phyloP scores from a whole-genome alignment of 2,113 vertebrate genomes.

The Cepphus grylle region DNA sequence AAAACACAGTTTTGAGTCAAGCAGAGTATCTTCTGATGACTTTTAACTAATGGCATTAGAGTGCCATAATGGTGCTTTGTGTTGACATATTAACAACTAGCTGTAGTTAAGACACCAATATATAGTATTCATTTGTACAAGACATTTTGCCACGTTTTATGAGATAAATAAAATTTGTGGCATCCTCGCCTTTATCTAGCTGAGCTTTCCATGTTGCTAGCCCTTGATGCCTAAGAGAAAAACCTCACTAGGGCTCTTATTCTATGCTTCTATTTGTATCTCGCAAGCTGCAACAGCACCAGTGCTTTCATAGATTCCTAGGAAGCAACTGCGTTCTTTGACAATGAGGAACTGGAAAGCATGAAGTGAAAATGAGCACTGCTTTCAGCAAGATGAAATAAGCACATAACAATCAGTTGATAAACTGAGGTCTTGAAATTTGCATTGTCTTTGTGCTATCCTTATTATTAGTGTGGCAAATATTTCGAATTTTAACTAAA shows the following conservation, averaged over 20 bases:
- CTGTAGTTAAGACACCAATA: neutral
- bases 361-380: neutral
- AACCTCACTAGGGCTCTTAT: neutral
- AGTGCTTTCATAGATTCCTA: neutral
- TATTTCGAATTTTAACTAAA: neutral
- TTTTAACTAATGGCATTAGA: neutral
- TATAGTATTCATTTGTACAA: neutral
- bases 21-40: neutral
- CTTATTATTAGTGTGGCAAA: neutral
- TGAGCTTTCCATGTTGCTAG: neutral
- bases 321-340: neutral
- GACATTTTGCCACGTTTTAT: neutral
- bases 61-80: neutral
- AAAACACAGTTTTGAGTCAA: neutral
- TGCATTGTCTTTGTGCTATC: neutral
- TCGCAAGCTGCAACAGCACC: neutral
- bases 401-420: neutral
- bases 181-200: neutral
- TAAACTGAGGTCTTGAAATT: neutral
- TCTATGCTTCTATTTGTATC: neutral
- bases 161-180: neutral
- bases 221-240: neutral
- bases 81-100: neutral
- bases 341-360: neutral
- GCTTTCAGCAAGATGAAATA: neutral